Percentiles rank a stretch among this genome's conserved stretches.
phyloP scores from a whole-genome alignment of 37 sponge, comb jelly and placozoan species.

The Oopsacas minuta region DNA sequence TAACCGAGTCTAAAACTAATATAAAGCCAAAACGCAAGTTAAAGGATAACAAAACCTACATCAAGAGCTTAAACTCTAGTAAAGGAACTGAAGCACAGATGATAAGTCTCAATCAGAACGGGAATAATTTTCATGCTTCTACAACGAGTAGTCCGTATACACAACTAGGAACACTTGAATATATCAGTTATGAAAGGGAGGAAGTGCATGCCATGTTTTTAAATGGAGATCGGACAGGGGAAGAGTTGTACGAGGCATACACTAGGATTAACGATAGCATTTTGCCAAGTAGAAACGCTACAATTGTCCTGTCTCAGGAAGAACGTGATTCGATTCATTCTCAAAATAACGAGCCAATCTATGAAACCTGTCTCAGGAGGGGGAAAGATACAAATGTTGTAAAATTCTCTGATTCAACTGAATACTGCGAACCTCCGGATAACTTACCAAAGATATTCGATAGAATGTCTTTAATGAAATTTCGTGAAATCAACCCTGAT shows the following conservation, averaged over 20 bases:
- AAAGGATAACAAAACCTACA: not conserved
- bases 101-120: too few relatives aligned
- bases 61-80: not conserved
- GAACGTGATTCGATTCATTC: not conserved
- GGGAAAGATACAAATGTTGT: not conserved
- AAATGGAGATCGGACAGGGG: not conserved
- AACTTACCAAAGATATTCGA: slow-evolving; percentile 7
- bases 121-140: too few relatives aligned
- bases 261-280: not conserved
- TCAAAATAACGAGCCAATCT: not conserved
- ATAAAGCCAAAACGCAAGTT: not conserved
- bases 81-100: not conserved
- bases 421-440: not conserved
- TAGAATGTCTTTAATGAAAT: not conserved
- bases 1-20: not conserved
- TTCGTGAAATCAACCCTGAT: slow-evolving; percentile 11
- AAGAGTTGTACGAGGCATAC: not conserved
- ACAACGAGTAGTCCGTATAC: too few relatives aligned
- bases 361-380: not conserved
- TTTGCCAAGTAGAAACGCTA: not conserved
- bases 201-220: not conserved
- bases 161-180: not conserved
- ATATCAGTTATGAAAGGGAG: not conserved
- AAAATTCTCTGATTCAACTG: not conserved
- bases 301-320: not conserved